Base-by-base conservation (phyloP, 1,140 invertebrate genomes). In the Ectropis grisescens region DNA sequence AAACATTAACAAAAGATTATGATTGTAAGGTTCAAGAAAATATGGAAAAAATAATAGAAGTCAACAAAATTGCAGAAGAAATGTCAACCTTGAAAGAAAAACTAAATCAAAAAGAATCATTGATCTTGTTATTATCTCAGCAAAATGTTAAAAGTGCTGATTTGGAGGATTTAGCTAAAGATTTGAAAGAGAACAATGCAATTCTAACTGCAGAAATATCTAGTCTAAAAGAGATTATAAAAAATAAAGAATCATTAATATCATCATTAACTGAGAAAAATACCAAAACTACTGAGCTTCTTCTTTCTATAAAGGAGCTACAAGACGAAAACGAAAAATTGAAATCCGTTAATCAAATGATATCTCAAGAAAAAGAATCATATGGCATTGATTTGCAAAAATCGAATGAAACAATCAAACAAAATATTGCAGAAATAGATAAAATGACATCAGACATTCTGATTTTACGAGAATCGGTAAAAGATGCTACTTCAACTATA, bases 301-400 rank as follows among this genome's bases (percentile, higher is more conserved):
- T 19, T 8, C 3, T 4, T 8, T 4, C 16, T 8, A 19, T 19
- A 8, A 19, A 8, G 7, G 29, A 8, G 8, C 29, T 59, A 32
- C 29, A 58, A 44, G 19, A 58, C n/a, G 58, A 72, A 30, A 45
- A 59, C 13, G 25, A 45, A 10, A 42, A 47, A 8, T 36, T 76
- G 23, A 80, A 65, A 46, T 37, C 37, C 24, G 29, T 64, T 0
- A 72, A 78, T 34, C 32, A 69, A 29, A 32, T 50, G 0, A 59
- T 76, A 23, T 30, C 22, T 6, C 58, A 61, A 44, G 72, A 78
- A 47, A 75, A 65, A 33, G 55, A 76, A 15, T 25, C 32, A 11
- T 49, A 41, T 28, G 31, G 43, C 15, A 28, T 32, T 23, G 58
- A 72, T 42, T 47, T 78, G 6, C 30, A 56, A 26, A 54, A 61